Evolutionary conservation across 2,113 vertebrate genomes (phyloP), one percentile per base, ranked within the genome.

Genomic region (Carassius carassius): DNA sequence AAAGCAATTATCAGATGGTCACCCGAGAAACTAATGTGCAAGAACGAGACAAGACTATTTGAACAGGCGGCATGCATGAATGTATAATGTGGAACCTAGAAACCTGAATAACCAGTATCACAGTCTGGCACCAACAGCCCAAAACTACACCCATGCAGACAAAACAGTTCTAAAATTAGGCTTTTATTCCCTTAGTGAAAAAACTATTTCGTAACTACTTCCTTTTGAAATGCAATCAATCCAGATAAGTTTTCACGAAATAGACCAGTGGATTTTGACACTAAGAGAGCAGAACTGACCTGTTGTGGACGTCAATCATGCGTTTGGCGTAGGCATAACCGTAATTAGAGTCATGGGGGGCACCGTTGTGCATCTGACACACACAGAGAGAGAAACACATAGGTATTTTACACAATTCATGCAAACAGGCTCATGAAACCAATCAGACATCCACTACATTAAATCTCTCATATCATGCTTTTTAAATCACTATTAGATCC

Each of bases 251-350:
- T 54, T 54, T 54, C 51, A 54, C 7, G 51, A 54, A 37, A 11
- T 54, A 1, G 29, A 21, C 1, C 19, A 32, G 62, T 47, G 21
- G 5, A 58, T 5, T 74, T 49, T 23, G 10, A 54, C 8, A 21
- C 4, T 58, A n/a, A 98, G 60, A 25, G 25, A 29, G 5, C 25
- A 65, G 29, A 67, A 32, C 63, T 3, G 14, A 67, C 98, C 95
- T 96, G 88, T 99, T 99, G 21, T 99, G 96, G 47, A 99, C 86
- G 0, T 98, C 97, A 0, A 99, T 97, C 97, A 99, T 99, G 89
- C 98, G 94, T 93, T 99, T 99, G 81, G 98, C 97, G 0, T 99
- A 99, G 3, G 98, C 94, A 74, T 99, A 99, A 13, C 98, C 98
- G 0, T 97, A 99, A 91, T 99, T 99, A 65, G 98, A 99, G 78